A percentile compares a stretch with the other conserved stretches of the same genome.
Evolutionary conservation across 2,113 vertebrate species (phyloP).

Genomic region (Machaerirhynchus nigripectus): DNA sequence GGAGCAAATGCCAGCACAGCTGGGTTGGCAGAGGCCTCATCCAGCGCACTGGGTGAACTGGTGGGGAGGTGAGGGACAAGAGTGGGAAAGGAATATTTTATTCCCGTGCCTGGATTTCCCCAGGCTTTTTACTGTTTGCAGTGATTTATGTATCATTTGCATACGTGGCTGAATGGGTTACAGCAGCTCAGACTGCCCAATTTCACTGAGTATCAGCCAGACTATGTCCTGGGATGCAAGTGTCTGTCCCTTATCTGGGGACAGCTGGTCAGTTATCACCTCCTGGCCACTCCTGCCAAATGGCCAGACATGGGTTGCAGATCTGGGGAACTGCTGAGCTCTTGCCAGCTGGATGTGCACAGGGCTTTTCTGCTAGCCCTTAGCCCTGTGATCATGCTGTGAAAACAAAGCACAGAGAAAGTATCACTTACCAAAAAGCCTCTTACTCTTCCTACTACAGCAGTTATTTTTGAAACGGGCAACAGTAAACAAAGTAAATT

Average conservation of each 20-base stretch:
- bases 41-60: fast-evolving
- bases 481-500: background rate
- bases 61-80: fast-evolving
- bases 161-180: background rate
- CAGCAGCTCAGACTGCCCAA: background rate
- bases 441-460: background rate
- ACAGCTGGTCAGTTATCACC: background rate
- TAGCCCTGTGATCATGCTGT: fast-evolving
- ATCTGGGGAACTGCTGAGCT: background rate
- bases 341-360: background rate
- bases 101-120: background rate
- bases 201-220: background rate
- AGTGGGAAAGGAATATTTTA: background rate
- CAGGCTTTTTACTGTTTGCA: background rate
- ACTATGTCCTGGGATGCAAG: background rate
- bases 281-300: background rate
- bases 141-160: conserved; percentile 10
- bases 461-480: background rate
- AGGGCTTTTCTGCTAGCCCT: background rate
- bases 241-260: background rate
- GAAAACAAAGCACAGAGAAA: background rate
- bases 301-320: background rate
- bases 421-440: background rate
- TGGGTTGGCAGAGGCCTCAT: background rate
- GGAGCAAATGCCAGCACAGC: background rate